phyloP scores from a whole-genome alignment of 2,888 invertebrate genomes.

The Aquatica leii region DNA sequence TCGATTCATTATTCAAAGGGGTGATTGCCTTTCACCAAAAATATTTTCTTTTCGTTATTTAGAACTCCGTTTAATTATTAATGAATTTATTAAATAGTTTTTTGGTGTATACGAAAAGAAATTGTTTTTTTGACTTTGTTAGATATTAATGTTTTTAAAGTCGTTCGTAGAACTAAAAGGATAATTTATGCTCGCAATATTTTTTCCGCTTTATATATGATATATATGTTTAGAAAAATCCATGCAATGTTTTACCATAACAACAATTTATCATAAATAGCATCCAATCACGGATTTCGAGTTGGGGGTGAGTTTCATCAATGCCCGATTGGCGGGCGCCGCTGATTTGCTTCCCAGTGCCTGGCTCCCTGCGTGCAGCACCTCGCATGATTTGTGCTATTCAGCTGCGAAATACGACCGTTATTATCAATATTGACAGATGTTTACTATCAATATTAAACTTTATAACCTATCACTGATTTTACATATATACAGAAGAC shows the following conservation, averaged over 20 bases:
- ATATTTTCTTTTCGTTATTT: constrained; percentile 14
- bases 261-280: constrained; percentile 50
- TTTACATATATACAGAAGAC: constrained; percentile 29
- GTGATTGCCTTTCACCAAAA: constrained; percentile 5
- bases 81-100: constrained; percentile 20
- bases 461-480: constrained; percentile 35
- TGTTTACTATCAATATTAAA: constrained; percentile 40
- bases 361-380: constrained; percentile 49
- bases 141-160: no score
- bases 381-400: constrained; percentile 50
- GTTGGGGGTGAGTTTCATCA: constrained; percentile 43
- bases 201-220: constrained; percentile 25
- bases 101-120: constrained; percentile 12
- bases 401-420: constrained; percentile 46
- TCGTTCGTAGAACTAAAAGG: background rate
- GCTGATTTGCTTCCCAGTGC: constrained; percentile 50
- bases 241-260: constrained; percentile 32
- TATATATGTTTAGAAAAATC: constrained; percentile 21
- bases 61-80: constrained; percentile 10
- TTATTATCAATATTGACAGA: constrained; percentile 47
- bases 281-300: constrained; percentile 47
- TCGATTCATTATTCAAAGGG: constrained; percentile 5
- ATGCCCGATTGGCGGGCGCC: constrained; percentile 47
- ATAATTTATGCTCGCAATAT: constrained; percentile 18
- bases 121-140: background rate